A percentile compares a stretch with the other conserved stretches of the same genome.
These are phyloP conservation scores for Standfussiana lucernea DNA, from an alignment of 2,888 invertebrate genomes.

Conservation along the genomic window DNA sequence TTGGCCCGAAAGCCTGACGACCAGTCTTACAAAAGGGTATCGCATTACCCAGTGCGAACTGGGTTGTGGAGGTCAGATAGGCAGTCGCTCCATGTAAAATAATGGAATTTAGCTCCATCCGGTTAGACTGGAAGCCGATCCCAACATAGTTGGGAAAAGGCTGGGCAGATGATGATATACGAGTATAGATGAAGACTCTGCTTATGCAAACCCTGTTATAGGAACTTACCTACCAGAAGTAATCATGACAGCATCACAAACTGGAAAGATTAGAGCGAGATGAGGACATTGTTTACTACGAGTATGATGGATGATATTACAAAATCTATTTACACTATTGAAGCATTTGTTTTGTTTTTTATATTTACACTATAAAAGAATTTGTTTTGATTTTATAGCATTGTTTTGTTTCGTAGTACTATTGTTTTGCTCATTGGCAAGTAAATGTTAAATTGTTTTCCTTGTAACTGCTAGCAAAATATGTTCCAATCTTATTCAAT, in stretches of 20 bases:
- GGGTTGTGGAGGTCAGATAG: no score
- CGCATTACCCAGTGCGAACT: no score
- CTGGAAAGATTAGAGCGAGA: background rate
- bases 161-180: no score
- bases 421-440: background rate
- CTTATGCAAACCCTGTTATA: no score
- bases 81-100: no score
- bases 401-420: background rate
- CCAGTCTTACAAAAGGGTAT: no score
- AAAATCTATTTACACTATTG: background rate
- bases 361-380: background rate
- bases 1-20: no score
- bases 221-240: background rate
- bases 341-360: background rate
- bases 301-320: background rate
- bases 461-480: no score
- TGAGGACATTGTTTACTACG: background rate
- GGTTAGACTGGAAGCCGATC: no score
- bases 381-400: background rate
- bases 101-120: no score
- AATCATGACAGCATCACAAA: background rate
- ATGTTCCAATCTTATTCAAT: background rate
- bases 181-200: no score
- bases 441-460: background rate
- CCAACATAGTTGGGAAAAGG: no score